phyloP scores from a whole-genome alignment of 2,888 invertebrate genomes.

The Conops quadrifasciatus region DNA sequence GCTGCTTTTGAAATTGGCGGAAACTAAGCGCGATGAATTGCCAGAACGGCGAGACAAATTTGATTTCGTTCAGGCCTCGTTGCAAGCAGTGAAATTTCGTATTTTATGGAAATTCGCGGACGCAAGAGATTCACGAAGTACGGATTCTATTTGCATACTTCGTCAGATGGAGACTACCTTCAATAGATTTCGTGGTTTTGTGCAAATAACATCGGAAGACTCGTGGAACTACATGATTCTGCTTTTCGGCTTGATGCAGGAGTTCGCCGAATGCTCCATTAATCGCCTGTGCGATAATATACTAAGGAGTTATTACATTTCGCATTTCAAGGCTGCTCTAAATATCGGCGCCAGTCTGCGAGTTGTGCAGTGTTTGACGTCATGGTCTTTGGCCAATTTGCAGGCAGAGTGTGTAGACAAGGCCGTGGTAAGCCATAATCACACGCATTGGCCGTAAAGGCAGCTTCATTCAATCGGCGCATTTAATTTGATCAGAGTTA shows the following conservation, averaged over 20 bases:
- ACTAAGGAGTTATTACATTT: slow-evolving; percentile 49
- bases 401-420: slow-evolving; percentile 57
- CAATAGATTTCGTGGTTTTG: slow-evolving; percentile 48
- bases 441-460: neutral
- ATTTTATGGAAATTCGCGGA: slow-evolving; percentile 51
- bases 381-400: slow-evolving; percentile 58
- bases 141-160: slow-evolving; percentile 42
- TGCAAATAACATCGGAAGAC: slow-evolving; percentile 54
- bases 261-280: slow-evolving; percentile 55
- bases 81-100: slow-evolving; percentile 54
- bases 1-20: slow-evolving; percentile 50
- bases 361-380: slow-evolving; percentile 53
- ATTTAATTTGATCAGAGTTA: neutral
- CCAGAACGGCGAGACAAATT: slow-evolving; percentile 51
- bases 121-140: slow-evolving; percentile 20
- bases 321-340: slow-evolving; percentile 51
- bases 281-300: slow-evolving; percentile 57
- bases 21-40: slow-evolving; percentile 48
- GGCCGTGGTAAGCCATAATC: slow-evolving; percentile 46
- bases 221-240: slow-evolving; percentile 49
- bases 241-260: slow-evolving; percentile 51
- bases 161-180: slow-evolving; percentile 51
- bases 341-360: slow-evolving; percentile 55
- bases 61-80: slow-evolving; percentile 55
- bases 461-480: neutral